Percentiles rank a stretch among this genome's conserved stretches.
Evolutionary conservation across 2,113 vertebrate genomes (phyloP).

Genomic region (Zosterops hypoxanthus): DNA sequence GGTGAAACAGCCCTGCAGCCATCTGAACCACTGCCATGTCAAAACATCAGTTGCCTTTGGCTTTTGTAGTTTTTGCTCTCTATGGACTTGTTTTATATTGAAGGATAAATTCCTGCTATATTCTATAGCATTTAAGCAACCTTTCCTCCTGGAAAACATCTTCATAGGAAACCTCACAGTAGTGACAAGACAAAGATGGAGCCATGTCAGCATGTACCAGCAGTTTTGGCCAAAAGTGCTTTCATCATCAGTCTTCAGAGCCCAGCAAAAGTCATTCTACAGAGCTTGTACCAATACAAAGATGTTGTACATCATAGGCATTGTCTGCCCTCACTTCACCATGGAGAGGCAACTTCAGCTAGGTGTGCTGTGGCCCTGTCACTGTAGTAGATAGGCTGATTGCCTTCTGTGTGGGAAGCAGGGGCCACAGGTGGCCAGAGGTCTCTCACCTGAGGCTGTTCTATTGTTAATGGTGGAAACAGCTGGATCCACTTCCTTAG

Average conservation of each 20-base stretch:
- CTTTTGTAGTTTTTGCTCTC: background rate
- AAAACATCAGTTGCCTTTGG: background rate
- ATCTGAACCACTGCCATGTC: background rate
- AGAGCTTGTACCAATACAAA: background rate
- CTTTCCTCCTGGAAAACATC: background rate
- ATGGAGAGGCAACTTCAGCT: rapidly evolving
- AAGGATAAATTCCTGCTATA: background rate
- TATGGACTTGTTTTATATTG: background rate
- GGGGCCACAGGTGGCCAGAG: background rate
- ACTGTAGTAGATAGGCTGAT: background rate
- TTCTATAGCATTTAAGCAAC: background rate
- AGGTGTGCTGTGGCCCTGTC: background rate
- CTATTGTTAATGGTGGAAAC: background rate
- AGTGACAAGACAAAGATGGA: background rate
- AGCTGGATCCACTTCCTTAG: background rate
- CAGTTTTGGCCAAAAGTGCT: background rate
- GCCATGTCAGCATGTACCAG: background rate
- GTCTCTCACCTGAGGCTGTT: background rate
- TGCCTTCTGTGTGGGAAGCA: background rate
- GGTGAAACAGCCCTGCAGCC: background rate
- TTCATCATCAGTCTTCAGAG: background rate
- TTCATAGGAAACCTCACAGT: background rate
- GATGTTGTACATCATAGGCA: rapidly evolving
- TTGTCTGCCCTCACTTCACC: rapidly evolving
- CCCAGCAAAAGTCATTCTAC: background rate